phyloP scores from a whole-genome alignment of 1,140 invertebrate genomes.

The Lanistes nyassanus region DNA sequence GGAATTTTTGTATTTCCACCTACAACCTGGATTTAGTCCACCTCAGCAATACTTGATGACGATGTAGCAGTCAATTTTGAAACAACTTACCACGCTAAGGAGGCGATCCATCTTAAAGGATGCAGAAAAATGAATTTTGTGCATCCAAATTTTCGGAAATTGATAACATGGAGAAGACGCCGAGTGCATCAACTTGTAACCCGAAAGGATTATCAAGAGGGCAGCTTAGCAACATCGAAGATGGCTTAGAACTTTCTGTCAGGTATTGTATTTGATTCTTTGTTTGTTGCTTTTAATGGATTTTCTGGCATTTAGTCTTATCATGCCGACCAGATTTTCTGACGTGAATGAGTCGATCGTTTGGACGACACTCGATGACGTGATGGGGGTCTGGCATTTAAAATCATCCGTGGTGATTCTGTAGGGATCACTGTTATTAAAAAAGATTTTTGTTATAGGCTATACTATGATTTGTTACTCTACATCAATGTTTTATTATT shows the following conservation, averaged over 20 bases:
- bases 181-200: constrained; percentile 20
- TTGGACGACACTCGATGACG: not conserved
- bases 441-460: not conserved
- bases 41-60: constrained; percentile 17
- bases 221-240: constrained; percentile 38
- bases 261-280: constrained; percentile 31
- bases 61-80: constrained; percentile 28
- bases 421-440: not conserved
- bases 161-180: constrained; percentile 20
- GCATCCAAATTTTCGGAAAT: constrained; percentile 20
- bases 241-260: constrained; percentile 42
- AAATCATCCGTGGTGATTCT: not conserved
- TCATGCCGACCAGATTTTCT: not conserved
- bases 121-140: constrained; percentile 29
- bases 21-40: constrained; percentile 25
- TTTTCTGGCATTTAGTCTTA: not conserved
- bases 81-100: constrained; percentile 19
- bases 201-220: constrained; percentile 25
- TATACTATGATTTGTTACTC: no score
- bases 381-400: not conserved
- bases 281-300: not conserved
- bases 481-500: no score
- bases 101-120: constrained; percentile 2
- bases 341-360: not conserved
- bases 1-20: constrained; percentile 22